Conservation (phyloP, 2,797 vertebrate species). For the Chrysocyon brachyurus region DNA sequence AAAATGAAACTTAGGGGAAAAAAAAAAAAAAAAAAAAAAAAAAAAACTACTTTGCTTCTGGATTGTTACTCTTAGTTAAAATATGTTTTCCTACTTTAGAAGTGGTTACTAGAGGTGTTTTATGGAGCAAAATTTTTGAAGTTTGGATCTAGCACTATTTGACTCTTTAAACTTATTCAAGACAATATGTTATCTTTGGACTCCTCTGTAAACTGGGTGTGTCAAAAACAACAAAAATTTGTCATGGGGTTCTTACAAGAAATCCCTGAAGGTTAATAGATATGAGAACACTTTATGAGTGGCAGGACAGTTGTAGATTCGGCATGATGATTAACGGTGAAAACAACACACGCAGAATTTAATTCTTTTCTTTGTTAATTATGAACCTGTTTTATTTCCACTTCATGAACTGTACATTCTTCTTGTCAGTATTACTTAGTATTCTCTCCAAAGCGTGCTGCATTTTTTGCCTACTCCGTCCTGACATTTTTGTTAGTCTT, state of each 20-base stretch:
- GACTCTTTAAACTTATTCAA: background rate
- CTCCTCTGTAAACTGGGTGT: background rate
- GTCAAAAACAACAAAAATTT: background rate
- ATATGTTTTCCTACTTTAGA: background rate
- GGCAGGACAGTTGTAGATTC: background rate
- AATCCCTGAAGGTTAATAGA: background rate
- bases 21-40: too few species aligned
- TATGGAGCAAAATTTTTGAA: background rate
- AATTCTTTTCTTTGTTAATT: background rate
- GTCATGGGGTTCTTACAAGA: background rate
- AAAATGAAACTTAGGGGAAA: background rate
- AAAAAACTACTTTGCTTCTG: background rate
- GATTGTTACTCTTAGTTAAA: background rate
- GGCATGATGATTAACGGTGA: background rate
- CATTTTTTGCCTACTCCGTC: background rate
- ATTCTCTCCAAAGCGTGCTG: background rate
- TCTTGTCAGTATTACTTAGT: background rate
- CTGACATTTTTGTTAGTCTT: conserved; percentile 1
- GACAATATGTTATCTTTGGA: background rate
- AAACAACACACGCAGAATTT: background rate
- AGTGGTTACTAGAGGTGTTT: background rate
- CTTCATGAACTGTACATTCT: background rate
- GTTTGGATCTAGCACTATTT: background rate
- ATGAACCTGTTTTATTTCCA: background rate
- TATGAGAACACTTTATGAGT: background rate